A percentile compares a stretch with the other conserved stretches of the same genome.
These are phyloP conservation scores for Panagrolaimus sp. DNA, from an alignment of 1,140 invertebrate genomes.

Conservation along the genomic window DNA sequence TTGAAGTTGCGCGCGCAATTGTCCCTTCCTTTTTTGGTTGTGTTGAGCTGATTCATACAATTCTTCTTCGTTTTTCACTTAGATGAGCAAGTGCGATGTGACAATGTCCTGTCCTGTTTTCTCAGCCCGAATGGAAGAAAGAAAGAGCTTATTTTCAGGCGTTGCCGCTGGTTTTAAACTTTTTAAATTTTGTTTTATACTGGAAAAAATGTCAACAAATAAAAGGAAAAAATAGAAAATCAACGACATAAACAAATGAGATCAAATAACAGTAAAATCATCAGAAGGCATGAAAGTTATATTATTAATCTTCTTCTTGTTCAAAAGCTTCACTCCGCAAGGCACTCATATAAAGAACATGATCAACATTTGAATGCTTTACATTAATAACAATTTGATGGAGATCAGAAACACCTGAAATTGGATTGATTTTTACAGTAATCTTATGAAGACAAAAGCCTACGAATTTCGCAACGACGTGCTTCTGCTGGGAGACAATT, in stretches of 20 bases:
- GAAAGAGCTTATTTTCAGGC: too few species aligned
- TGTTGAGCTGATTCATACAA: neutral
- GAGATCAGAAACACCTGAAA: slow-evolving; percentile 14
- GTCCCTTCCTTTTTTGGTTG: neutral
- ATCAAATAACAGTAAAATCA: neutral
- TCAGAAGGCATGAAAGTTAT: neutral
- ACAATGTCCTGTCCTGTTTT: too few species aligned
- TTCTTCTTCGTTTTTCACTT: too few species aligned
- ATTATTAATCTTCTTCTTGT: neutral
- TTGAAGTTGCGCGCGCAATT: neutral
- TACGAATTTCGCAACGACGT: neutral
- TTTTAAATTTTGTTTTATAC: too few species aligned
- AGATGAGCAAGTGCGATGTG: too few species aligned
- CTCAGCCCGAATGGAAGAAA: too few species aligned
- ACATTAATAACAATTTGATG: neutral
- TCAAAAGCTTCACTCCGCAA: neutral
- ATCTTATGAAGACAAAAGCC: neutral
- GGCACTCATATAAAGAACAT: neutral
- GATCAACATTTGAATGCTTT: neutral
- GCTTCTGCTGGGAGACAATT: neutral
- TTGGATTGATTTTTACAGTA: neutral
- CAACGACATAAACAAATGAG: neutral
- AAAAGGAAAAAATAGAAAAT: neutral
- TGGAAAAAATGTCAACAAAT: neutral
- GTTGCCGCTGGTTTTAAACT: too few species aligned